Evolutionary conservation across 2,113 vertebrate genomes (phyloP).

Genomic region (Manacus vitellinus): DNA sequence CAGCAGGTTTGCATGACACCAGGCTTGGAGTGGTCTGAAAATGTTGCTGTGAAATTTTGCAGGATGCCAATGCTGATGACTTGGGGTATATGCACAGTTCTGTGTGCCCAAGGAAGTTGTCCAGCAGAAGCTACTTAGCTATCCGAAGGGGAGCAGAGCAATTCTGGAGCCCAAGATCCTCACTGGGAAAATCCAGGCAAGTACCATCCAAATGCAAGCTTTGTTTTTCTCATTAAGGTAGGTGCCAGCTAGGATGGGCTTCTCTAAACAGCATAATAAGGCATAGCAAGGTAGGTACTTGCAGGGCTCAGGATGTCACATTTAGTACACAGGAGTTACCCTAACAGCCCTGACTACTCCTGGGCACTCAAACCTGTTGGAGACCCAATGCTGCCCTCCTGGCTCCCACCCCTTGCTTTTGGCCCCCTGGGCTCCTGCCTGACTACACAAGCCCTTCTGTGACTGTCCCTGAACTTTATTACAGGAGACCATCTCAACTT

Average conservation of each 20-base stretch:
- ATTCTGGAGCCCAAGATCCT: neutral
- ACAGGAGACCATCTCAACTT: neutral
- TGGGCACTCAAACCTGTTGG: neutral
- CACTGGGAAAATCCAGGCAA: neutral
- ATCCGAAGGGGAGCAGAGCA: neutral
- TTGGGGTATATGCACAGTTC: neutral
- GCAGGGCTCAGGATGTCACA: neutral
- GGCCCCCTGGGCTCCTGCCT: neutral
- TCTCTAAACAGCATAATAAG: neutral
- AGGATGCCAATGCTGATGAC: accelerated
- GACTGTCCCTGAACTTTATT: neutral
- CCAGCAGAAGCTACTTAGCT: neutral
- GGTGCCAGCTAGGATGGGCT: neutral
- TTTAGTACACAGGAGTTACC: neutral
- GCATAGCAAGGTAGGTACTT: neutral
- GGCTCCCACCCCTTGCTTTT: accelerated
- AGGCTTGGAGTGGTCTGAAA: neutral
- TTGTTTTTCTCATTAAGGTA: neutral
- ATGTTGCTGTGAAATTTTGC: neutral
- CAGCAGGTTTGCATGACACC: neutral
- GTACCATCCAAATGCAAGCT: neutral
- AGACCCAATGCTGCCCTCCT: accelerated
- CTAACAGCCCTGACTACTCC: neutral
- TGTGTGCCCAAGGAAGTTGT: neutral
- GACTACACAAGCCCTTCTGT: neutral